Percentiles rank a stretch among this genome's conserved stretches.
Conservation (phyloP, 2,113 vertebrate species). For the Tragelaphus strepsiceros region DNA sequence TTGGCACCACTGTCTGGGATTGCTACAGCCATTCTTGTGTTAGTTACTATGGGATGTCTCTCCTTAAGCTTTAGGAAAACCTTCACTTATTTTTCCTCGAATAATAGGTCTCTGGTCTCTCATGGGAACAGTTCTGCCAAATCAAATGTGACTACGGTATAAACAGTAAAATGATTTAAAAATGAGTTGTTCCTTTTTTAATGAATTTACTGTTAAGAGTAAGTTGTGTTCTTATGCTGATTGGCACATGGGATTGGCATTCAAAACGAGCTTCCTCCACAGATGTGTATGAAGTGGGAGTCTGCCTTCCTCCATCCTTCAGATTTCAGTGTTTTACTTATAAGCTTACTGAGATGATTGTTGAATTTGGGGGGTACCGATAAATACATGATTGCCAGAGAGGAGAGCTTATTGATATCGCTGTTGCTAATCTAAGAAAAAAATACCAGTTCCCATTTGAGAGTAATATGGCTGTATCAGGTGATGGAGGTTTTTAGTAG, state of each 20-base stretch:
- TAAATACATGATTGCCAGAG: not conserved
- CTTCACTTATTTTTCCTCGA: slow-evolving; percentile 61
- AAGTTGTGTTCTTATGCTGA: not conserved
- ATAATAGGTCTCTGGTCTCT: slow-evolving; percentile 62
- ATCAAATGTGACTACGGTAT: slow-evolving; percentile 71
- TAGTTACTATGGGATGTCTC: slow-evolving; percentile 51
- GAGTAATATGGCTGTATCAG: not conserved
- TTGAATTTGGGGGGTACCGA: not conserved
- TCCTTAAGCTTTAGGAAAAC: slow-evolving; percentile 54
- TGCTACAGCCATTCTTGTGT: slow-evolving; percentile 33
- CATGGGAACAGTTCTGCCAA: slow-evolving; percentile 69
- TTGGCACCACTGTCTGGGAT: not conserved
- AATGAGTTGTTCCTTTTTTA: slow-evolving; percentile 5
- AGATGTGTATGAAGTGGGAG: not conserved
- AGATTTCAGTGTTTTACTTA: not conserved
- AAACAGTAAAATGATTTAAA: slow-evolving; percentile 72
- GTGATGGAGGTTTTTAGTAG: not conserved
- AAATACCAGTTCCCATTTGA: not conserved
- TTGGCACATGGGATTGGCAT: not conserved
- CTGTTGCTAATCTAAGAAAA: not conserved
- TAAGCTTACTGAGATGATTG: not conserved
- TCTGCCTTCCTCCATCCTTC: not conserved
- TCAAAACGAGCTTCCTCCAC: not conserved
- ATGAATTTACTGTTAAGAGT: slow-evolving; percentile 14
- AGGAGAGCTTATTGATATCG: not conserved